A percentile compares a stretch with the other conserved stretches of the same genome.
These are phyloP conservation scores for Cyclargus thomasi DNA, from an alignment of 1,140 invertebrate genomes.

Conservation along the genomic window DNA sequence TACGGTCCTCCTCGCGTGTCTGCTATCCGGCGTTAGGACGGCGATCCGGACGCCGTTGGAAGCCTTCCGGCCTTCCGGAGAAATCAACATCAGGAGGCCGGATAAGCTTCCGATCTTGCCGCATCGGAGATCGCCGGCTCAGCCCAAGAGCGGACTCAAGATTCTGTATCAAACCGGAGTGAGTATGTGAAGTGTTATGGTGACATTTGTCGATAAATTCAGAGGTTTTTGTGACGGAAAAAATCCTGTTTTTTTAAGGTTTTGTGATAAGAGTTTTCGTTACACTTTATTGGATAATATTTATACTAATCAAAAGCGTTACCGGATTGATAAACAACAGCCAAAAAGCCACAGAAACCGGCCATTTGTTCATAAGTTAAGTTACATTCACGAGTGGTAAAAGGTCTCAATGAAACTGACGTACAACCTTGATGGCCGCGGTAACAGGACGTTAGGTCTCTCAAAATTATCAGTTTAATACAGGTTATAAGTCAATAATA, in stretches of 20 bases:
- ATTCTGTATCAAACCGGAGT: conserved; percentile 67
- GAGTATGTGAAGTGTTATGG: conserved; percentile 35
- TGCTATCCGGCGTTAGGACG: conserved; percentile 43
- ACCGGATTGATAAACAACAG: no score
- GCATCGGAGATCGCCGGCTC: conserved; percentile 45
- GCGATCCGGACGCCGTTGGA: conserved; percentile 64
- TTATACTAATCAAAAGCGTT: no score
- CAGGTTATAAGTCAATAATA: background rate
- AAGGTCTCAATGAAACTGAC: background rate
- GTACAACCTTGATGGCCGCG: background rate
- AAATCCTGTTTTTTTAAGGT: background rate
- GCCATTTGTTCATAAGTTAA: background rate
- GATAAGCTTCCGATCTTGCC: conserved; percentile 58
- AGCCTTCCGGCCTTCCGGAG: conserved; percentile 60
- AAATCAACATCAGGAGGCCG: conserved; percentile 57
- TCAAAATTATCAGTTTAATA: background rate
- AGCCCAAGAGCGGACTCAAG: conserved; percentile 55
- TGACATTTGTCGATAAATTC: background rate
- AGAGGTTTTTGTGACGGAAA: background rate
- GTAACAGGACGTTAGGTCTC: background rate
- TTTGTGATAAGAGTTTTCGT: no score
- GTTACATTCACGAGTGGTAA: background rate
- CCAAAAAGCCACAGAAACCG: no score
- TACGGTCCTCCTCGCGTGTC: conserved; percentile 45
- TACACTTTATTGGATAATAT: no score